A percentile compares a stretch with the other conserved stretches of the same genome.
phyloP scores from a whole-genome alignment of 1,140 invertebrate species.

The Frieseomelitta varia region DNA sequence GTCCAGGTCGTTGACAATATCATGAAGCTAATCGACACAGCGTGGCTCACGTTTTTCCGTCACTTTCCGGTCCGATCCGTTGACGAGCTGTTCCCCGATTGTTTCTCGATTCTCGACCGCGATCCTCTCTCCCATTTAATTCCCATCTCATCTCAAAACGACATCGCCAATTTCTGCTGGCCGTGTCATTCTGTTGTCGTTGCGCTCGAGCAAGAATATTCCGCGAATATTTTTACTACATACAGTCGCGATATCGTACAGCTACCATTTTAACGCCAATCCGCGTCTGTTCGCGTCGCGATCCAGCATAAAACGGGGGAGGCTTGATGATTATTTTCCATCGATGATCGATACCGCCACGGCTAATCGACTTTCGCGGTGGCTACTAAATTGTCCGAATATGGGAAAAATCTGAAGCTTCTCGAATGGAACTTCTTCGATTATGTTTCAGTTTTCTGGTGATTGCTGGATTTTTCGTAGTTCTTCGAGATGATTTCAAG shows the following conservation, averaged over 20 bases:
- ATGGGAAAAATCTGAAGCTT: not conserved
- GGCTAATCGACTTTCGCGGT: constrained; percentile 26
- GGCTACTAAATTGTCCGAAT: not conserved
- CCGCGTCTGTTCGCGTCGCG: not conserved
- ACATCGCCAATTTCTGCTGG: not conserved
- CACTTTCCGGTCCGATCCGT: constrained; percentile 12
- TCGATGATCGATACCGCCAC: constrained; percentile 14
- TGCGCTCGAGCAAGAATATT: not conserved
- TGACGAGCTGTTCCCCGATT: not conserved
- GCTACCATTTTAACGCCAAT: constrained; percentile 17
- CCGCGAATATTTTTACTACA: not conserved
- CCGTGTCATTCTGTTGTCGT: not conserved
- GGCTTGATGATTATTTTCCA: constrained; percentile 36
- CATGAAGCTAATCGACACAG: constrained; percentile 22
- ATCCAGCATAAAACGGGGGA: not conserved
- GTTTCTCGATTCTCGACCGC: constrained; percentile 14
- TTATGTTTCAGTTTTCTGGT: not conserved
- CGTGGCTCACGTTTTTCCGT: constrained; percentile 2
- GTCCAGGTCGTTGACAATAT: constrained; percentile 21
- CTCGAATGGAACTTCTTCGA: not conserved
- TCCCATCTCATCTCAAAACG: constrained; percentile 13
- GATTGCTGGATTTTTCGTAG: not conserved
- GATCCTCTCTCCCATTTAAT: constrained; percentile 31
- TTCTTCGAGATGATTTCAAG: not conserved
- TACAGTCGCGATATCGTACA: constrained; percentile 2